Evolutionary conservation across 2,113 vertebrate genomes (phyloP).

Genomic region (Myrmecobius fasciatus): DNA sequence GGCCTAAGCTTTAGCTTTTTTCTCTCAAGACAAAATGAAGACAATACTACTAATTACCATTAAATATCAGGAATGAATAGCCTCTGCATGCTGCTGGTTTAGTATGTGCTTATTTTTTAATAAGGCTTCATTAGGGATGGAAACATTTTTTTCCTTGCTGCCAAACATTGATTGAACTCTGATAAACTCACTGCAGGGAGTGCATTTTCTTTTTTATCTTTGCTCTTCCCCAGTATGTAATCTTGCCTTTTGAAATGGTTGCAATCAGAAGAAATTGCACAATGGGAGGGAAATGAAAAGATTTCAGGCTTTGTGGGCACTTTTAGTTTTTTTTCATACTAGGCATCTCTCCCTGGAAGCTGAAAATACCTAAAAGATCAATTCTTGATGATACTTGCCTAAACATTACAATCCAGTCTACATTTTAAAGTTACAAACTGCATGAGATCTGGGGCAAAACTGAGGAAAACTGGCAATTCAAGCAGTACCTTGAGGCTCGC

Average conservation of each 20-base stretch:
- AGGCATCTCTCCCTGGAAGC: constrained; percentile 61
- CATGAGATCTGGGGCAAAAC: background rate
- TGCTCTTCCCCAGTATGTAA: constrained; percentile 64
- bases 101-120: constrained; percentile 52
- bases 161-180: constrained; percentile 64
- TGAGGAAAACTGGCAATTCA: constrained; percentile 8
- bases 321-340: constrained; percentile 71
- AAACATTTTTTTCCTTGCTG: constrained; percentile 61
- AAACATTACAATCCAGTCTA: background rate
- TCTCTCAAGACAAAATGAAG: constrained; percentile 36
- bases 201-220: constrained; percentile 57
- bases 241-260: constrained; percentile 72
- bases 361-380: constrained; percentile 66
- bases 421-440: constrained; percentile 31
- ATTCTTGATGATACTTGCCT: constrained; percentile 35
- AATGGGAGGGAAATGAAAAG: constrained; percentile 73
- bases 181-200: constrained; percentile 62
- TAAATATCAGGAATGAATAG: constrained; percentile 5
- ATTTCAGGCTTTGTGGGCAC: constrained; percentile 58
- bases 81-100: background rate
- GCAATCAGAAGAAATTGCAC: constrained; percentile 80
- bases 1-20: constrained; percentile 33
- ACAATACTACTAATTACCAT: constrained; percentile 6
- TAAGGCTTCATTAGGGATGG: constrained; percentile 62
- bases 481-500: background rate